These are phyloP conservation scores for Notamacropus eugenii DNA, from an alignment of 2,797 vertebrate genomes.

Conservation along the genomic window DNA sequence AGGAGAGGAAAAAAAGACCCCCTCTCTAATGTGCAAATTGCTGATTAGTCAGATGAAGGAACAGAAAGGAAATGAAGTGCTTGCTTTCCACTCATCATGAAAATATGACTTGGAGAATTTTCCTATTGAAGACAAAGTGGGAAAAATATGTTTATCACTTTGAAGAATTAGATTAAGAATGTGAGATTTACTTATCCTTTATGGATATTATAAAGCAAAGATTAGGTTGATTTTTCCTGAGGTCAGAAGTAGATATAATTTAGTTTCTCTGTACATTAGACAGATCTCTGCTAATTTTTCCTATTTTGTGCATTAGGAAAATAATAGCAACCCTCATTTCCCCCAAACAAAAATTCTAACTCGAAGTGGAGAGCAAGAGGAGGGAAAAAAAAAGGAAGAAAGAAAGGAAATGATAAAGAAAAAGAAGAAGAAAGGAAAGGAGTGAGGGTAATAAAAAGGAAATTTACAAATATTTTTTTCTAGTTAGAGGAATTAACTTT, in stretches of 20 bases:
- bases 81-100: neutral
- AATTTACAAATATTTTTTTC: neutral
- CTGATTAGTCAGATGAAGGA: conserved; percentile 16
- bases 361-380: neutral
- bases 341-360: neutral
- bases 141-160: neutral
- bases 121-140: neutral
- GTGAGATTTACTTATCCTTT: conserved; percentile 22
- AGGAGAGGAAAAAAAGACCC: neutral
- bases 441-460: neutral
- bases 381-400: conserved; percentile 17
- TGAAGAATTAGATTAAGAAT: neutral
- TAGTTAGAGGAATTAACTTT: neutral
- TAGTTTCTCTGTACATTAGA: conserved; percentile 27
- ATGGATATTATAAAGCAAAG: conserved; percentile 9
- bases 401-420: neutral
- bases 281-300: neutral
- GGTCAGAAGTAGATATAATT: conserved; percentile 24
- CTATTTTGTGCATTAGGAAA: neutral
- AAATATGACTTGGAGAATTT: neutral
- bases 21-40: neutral
- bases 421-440: too few relatives aligned
- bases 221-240: conserved; percentile 46
- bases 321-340: neutral
- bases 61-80: neutral